Conservation (phyloP, 2,888 invertebrate species). For the Hedya salicella region DNA sequence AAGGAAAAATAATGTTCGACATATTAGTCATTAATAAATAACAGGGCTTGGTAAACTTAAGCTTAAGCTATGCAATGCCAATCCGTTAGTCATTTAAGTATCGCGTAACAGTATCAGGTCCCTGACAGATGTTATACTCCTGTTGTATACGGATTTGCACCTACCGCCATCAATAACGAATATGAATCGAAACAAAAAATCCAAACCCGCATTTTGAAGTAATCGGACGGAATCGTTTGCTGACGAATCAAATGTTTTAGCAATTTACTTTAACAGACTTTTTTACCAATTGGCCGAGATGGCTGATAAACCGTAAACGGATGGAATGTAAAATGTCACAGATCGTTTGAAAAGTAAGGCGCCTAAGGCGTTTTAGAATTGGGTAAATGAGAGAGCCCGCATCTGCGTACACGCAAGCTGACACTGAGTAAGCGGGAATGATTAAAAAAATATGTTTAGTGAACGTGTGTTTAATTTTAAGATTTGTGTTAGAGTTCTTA, state of each 20-base stretch:
- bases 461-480: background rate
- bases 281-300: conserved; percentile 48
- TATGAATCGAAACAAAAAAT: conserved; percentile 40
- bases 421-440: conserved; percentile 3
- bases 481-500: too few relatives aligned
- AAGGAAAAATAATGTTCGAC: too few relatives aligned
- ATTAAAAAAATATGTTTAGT: background rate
- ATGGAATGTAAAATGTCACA: background rate
- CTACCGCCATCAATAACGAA: conserved; percentile 34
- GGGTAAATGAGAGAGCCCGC: conserved; percentile 18
- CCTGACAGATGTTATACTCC: conserved; percentile 7
- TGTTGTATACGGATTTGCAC: background rate
- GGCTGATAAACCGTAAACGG: conserved; percentile 31
- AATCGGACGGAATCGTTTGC: conserved; percentile 45
- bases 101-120: background rate
- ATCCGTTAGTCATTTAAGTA: background rate
- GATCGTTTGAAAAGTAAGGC: background rate
- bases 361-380: conserved; percentile 8
- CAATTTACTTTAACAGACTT: conserved; percentile 46
- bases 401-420: conserved; percentile 39
- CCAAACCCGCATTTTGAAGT: conserved; percentile 47
- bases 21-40: too few relatives aligned
- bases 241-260: conserved; percentile 44
- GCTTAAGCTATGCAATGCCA: too few relatives aligned
- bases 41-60: too few relatives aligned